phyloP scores from a whole-genome alignment of 2,113 vertebrate genomes.

The Pyxicephalus adspersus region DNA sequence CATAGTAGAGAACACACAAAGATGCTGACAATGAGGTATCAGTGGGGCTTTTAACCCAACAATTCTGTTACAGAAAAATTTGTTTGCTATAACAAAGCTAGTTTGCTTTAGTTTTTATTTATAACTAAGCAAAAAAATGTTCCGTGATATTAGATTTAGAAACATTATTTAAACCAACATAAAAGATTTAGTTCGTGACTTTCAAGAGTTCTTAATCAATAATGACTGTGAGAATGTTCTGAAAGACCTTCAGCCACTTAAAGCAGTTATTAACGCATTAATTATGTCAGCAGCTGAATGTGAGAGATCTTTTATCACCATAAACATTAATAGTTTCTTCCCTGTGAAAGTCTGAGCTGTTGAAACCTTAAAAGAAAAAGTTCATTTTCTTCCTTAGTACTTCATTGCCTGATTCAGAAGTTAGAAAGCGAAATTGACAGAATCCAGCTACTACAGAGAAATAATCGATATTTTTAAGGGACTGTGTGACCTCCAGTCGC shows the following conservation, averaged over 20 bases:
- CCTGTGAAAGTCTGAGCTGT: not conserved
- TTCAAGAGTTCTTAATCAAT: slow-evolving; percentile 16
- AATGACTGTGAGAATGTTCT: not conserved
- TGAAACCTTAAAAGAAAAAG: not conserved
- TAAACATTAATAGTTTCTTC: not conserved
- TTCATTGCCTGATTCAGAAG: not conserved
- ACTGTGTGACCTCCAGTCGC: not conserved
- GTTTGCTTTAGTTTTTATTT: too few relatives aligned
- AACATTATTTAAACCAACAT: not conserved
- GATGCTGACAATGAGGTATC: too few relatives aligned
- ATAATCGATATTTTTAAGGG: not conserved
- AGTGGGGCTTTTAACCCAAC: too few relatives aligned
- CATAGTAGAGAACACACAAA: too few relatives aligned
- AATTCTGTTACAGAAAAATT: too few relatives aligned
- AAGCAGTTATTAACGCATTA: not conserved
- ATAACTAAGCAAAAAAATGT: not conserved
- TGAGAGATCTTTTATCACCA: slow-evolving; percentile 16
- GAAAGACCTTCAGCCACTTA: not conserved
- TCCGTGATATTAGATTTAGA: not conserved
- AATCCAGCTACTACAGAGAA: not conserved
- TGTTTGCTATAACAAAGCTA: too few relatives aligned
- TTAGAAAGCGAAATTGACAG: not conserved
- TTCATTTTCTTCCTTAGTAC: not conserved
- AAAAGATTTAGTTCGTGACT: not conserved
- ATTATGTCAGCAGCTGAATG: not conserved